A percentile compares a stretch with the other conserved stretches of the same genome.
Evolutionary conservation across 2,113 vertebrate species (phyloP).

Genomic region (Poicephalus gulielmi): DNA sequence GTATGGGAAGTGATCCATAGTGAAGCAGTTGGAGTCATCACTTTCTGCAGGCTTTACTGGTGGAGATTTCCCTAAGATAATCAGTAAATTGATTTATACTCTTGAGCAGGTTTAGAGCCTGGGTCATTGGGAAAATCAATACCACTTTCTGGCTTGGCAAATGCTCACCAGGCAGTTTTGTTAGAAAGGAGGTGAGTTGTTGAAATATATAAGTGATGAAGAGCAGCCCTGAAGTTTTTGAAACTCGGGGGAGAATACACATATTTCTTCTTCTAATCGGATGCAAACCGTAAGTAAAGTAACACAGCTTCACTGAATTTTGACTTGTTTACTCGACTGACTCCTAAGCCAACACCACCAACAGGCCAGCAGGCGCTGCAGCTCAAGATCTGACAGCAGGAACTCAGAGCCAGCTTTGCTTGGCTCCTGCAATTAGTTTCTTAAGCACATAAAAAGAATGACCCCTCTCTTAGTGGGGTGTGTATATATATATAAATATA

Average conservation of each 20-base stretch:
- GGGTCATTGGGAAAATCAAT: background rate
- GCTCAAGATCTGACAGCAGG: background rate
- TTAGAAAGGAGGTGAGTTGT: background rate
- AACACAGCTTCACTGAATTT: background rate
- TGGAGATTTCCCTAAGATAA: background rate
- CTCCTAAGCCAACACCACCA: background rate
- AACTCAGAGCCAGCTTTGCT: background rate
- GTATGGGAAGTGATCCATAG: background rate
- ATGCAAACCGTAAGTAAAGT: background rate
- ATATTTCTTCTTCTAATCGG: background rate
- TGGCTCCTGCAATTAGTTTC: background rate
- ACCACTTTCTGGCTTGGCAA: background rate
- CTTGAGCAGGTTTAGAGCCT: background rate
- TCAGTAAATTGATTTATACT: background rate
- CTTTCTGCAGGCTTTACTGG: background rate
- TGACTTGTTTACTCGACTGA: background rate
- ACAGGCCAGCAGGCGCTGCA: background rate
- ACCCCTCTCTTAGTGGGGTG: accelerated
- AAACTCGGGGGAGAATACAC: background rate
- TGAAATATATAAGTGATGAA: background rate
- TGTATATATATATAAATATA: too few relatives aligned
- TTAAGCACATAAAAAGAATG: background rate
- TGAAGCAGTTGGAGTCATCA: background rate
- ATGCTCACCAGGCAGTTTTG: background rate
- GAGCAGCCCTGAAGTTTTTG: background rate